phyloP scores from a whole-genome alignment of 2,113 vertebrate species.

The Todiramphus saurophagus region DNA sequence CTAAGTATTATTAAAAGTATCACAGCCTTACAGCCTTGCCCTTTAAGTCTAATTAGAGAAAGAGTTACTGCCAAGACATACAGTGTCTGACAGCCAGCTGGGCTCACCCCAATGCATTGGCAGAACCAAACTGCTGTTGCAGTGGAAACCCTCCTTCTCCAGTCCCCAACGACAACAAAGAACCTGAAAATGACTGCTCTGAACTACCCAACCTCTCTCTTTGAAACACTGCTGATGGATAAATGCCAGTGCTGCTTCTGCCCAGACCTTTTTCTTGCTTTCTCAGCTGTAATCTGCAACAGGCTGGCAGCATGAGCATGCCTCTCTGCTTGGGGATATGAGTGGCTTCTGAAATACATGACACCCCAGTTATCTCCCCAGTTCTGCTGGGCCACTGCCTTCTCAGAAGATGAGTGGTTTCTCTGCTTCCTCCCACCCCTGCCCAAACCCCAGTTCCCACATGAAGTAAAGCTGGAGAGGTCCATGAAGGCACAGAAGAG shows the following conservation, averaged over 20 bases:
- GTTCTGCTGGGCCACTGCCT: not conserved
- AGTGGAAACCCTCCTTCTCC: not conserved
- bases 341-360: not conserved
- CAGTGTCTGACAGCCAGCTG: not conserved
- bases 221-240: not conserved
- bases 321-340: not conserved
- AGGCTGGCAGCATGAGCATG: accelerated
- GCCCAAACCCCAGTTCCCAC: not conserved
- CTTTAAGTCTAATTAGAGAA: slow-evolving; percentile 51
- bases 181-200: not conserved
- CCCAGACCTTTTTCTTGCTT: not conserved
- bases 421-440: not conserved
- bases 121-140: not conserved
- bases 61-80: slow-evolving; percentile 45
- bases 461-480: not conserved
- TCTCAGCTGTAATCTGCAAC: not conserved
- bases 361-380: not conserved
- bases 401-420: not conserved
- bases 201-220: not conserved
- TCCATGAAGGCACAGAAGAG: not conserved
- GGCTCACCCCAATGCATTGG: not conserved
- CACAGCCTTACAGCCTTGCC: slow-evolving; percentile 64
- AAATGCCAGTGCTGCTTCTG: not conserved
- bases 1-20: slow-evolving; percentile 59
- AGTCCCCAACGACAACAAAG: accelerated